These are phyloP conservation scores for Aurelia sp. DNA, from an alignment of 30 jellyfish, hydroid and myxozoan genomes.

Conservation along the genomic window DNA sequence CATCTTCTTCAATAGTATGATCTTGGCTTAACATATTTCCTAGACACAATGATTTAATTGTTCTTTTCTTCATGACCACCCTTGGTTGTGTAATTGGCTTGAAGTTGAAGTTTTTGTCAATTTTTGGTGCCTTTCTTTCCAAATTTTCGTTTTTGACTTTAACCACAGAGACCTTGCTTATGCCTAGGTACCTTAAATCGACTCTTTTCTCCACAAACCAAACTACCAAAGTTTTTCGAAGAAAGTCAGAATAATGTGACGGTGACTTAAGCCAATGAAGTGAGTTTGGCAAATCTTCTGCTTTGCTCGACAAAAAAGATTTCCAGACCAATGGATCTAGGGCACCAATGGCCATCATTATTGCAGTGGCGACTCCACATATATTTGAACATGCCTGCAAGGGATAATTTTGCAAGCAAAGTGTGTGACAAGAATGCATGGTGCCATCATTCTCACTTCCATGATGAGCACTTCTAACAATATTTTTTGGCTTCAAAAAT, in stretches of 20 bases:
- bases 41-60: conserved; percentile 8
- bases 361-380: conserved; percentile 7
- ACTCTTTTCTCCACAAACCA: conserved; percentile 7
- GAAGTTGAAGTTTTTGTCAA: neutral
- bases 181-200: conserved; percentile 1
- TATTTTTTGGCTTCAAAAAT: conserved; percentile 6
- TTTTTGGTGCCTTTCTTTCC: neutral
- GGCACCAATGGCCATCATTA: conserved; percentile 8
- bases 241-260: conserved; percentile 2
- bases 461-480: conserved; percentile 2
- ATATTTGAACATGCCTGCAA: neutral
- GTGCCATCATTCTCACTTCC: conserved; percentile 1
- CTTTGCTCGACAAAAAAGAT: conserved; percentile 5
- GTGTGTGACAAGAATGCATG: conserved; percentile 8
- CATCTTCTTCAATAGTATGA: conserved; percentile 1
- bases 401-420: conserved; percentile 13
- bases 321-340: conserved; percentile 8
- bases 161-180: neutral
- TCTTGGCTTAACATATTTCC: neutral
- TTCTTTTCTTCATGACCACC: conserved; percentile 1
- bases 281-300: neutral
- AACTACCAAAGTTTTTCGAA: neutral
- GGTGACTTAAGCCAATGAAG: conserved; percentile 8
- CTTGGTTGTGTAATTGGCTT: conserved; percentile 1
- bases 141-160: neutral